Evolutionary conservation across 2,888 invertebrate species (phyloP).

Genomic region (Holacanthella duospinosa): DNA sequence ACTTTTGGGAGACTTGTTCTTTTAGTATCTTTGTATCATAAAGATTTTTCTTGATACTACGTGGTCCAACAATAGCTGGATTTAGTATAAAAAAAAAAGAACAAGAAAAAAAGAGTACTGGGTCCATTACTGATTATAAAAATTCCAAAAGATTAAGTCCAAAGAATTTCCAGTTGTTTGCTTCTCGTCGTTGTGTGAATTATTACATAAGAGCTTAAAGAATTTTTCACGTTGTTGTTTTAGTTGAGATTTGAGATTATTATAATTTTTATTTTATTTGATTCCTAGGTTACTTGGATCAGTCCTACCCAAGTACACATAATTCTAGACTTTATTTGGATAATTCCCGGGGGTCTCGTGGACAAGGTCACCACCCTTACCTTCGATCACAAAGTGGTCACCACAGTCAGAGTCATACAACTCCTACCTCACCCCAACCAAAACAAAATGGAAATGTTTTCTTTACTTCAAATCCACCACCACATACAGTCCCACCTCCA

Average conservation of each 20-base stretch:
- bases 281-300: constrained; percentile 33
- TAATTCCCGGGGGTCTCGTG: constrained; percentile 31
- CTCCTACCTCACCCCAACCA: constrained; percentile 14
- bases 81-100: not conserved
- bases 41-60: not conserved
- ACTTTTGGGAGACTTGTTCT: not conserved
- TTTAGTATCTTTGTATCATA: not conserved
- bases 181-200: not conserved
- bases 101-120: no score
- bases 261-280: not conserved
- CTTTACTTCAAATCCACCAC: constrained; percentile 31
- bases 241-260: no score
- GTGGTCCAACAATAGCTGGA: not conserved
- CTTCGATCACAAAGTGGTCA: not conserved
- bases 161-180: not conserved
- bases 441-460: constrained; percentile 35
- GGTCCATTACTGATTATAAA: no score
- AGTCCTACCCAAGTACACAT: constrained; percentile 33
- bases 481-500: constrained; percentile 21
- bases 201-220: not conserved
- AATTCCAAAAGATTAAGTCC: not conserved
- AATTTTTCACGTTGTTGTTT: not conserved
- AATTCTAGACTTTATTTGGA: constrained; percentile 33
- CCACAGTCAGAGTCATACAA: constrained; percentile 1
- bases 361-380: constrained; percentile 20